Evolutionary conservation across 2,797 vertebrate species (phyloP), one percentile per base, ranked within the genome.

Genomic region (Argyrosomus regius): DNA sequence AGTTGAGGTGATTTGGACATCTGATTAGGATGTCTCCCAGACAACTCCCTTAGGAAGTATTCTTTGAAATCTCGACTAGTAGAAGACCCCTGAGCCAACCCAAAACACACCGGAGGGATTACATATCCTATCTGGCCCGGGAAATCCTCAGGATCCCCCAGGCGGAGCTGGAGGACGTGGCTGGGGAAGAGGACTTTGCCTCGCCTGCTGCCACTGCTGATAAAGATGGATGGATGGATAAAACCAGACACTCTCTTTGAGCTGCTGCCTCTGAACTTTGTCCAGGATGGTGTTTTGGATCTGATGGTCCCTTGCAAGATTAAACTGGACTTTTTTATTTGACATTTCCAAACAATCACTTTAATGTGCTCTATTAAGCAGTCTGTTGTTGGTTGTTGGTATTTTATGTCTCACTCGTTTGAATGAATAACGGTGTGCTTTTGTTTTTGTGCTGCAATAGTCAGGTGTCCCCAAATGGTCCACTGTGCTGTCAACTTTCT

Each of bases 221-320:
- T 87, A 79, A 88, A 86, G 82, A 86, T 24, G 53, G 86, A 89
- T 59, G 59, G 68, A 72, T 0, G 41, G 81, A 87, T 86, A 82
- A 83, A 87, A 74, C 35, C 73, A 22, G 58, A 6, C 26, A 74
- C n/a, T 63, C 31, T 46, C 83, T 89, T 79, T 69, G 58, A 86
- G 66, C 60, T 6, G 14, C 57, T 62, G 77, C 82, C 67, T 75
- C 73, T 83, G 60, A 87, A 80, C 70, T 85, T 69, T 67, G 66
- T 74, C 78, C 79, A 75, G 54, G 60, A 70, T 48, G 59, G 4
- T 20, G 6, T 60, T 87, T 75, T 54, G 49, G 54, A 75, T 85
- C 61, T 48, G 52, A 61, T 64, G 72, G 72, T 59, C 73, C 72
- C 59, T 77, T 48, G 12, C 77, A 49, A 72, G 72, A 88, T 87